Percentiles rank a stretch among this genome's conserved stretches.
phyloP scores from a whole-genome alignment of 2,113 vertebrate species.

The Ornithorhynchus anatinus region DNA sequence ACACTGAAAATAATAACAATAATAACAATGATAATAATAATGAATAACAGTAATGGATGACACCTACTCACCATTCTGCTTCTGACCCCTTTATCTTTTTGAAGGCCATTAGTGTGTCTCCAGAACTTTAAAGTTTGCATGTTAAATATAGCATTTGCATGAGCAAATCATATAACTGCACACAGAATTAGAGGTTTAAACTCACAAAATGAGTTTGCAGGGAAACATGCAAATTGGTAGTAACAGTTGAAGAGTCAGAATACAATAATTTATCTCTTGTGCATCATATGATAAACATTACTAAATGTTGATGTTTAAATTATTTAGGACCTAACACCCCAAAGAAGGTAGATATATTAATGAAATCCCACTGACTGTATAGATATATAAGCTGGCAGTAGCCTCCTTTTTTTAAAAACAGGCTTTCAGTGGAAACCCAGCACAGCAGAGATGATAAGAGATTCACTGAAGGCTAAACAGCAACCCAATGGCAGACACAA shows the following conservation, averaged over 20 bases:
- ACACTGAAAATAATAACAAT: too few species aligned
- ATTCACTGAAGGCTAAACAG: background rate
- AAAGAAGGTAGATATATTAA: background rate
- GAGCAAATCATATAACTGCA: too few species aligned
- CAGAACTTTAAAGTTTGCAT: too few species aligned
- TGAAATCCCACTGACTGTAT: background rate
- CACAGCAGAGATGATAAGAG: background rate
- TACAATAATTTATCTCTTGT: background rate
- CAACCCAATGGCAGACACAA: background rate
- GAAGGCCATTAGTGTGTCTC: too few species aligned
- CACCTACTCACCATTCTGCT: too few species aligned
- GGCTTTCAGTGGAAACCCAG: background rate
- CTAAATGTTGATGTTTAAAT: background rate
- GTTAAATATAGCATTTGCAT: too few species aligned
- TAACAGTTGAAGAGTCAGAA: slow-evolving; percentile 12
- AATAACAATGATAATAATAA: too few species aligned
- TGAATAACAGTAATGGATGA: too few species aligned
- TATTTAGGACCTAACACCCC: background rate
- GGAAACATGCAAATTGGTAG: slow-evolving; percentile 13
- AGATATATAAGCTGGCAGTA: background rate
- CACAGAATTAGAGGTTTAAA: slow-evolving; percentile 21
- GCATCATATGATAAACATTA: background rate
- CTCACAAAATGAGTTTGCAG: background rate
- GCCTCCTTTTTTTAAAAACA: background rate
- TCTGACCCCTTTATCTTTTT: too few species aligned